These are phyloP conservation scores for Agrochola macilenta DNA, from an alignment of 2,888 invertebrate genomes.

Conservation along the genomic window DNA sequence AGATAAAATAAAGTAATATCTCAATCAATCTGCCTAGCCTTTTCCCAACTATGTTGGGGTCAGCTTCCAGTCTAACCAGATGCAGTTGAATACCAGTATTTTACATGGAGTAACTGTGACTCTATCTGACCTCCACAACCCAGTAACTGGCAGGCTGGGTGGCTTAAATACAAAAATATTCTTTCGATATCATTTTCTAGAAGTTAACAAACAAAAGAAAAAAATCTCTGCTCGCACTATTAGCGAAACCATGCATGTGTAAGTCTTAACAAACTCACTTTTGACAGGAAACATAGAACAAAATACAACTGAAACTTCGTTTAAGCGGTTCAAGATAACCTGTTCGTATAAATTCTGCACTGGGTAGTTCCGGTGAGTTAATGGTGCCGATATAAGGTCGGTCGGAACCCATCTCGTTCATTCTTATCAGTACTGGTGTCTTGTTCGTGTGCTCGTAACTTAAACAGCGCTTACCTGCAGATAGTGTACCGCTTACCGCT, in stretches of 20 bases:
- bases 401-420: conserved; percentile 77
- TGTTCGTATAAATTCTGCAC: conserved; percentile 70
- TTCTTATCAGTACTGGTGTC: conserved; percentile 71
- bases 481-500: conserved; percentile 10
- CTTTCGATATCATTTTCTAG: neutral
- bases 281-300: neutral
- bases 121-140: too few relatives aligned
- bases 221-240: neutral
- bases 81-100: too few relatives aligned
- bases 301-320: neutral
- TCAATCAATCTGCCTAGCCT: too few relatives aligned
- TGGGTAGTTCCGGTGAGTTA: conserved; percentile 73
- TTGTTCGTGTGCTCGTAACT: conserved; percentile 44
- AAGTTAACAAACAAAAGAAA: neutral
- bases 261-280: neutral
- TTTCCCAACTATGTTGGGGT: too few relatives aligned
- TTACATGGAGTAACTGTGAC: too few relatives aligned
- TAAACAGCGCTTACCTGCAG: conserved; percentile 25
- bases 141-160: too few relatives aligned
- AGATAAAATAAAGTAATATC: too few relatives aligned
- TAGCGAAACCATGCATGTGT: neutral
- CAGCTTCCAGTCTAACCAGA: too few relatives aligned
- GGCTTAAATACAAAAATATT: too few relatives aligned
- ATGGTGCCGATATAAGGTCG: conserved; percentile 81
- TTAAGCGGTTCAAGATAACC: conserved; percentile 65